A percentile compares a stretch with the other conserved stretches of the same genome.
Conservation (phyloP, 2,797 vertebrate species). For the Phataginus tetradactyla region DNA sequence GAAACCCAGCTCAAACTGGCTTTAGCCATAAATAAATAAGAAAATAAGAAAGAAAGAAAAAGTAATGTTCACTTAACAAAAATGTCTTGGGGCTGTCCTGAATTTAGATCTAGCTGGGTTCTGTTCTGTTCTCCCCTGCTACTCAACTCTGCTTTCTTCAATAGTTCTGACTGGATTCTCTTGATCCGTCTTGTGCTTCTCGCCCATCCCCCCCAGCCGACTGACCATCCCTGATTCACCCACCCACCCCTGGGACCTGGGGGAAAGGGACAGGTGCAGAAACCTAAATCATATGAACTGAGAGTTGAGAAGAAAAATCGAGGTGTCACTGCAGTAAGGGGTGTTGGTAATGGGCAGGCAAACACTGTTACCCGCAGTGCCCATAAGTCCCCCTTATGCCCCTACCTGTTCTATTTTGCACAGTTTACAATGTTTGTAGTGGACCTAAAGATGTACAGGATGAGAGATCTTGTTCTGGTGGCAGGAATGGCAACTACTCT, state of each 20-base stretch:
- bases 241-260: background rate
- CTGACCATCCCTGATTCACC: background rate
- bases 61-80: background rate
- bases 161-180: background rate
- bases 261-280: background rate
- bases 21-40: background rate
- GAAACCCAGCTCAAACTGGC: background rate
- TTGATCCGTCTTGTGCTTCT: background rate
- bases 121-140: background rate
- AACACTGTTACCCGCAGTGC: rapidly evolving
- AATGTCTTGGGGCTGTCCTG: background rate
- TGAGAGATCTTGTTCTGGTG: background rate
- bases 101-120: background rate
- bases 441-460: background rate
- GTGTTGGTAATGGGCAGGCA: background rate
- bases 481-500: background rate
- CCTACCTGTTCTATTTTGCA: background rate
- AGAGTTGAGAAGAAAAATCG: background rate
- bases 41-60: background rate
- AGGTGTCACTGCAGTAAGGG: background rate
- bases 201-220: background rate
- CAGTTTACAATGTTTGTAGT: background rate
- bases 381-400: background rate
- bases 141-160: background rate
- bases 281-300: background rate